These are phyloP conservation scores for Exephanes ischioxanthus DNA, from an alignment of 2,888 invertebrate genomes.

Conservation along the genomic window DNA sequence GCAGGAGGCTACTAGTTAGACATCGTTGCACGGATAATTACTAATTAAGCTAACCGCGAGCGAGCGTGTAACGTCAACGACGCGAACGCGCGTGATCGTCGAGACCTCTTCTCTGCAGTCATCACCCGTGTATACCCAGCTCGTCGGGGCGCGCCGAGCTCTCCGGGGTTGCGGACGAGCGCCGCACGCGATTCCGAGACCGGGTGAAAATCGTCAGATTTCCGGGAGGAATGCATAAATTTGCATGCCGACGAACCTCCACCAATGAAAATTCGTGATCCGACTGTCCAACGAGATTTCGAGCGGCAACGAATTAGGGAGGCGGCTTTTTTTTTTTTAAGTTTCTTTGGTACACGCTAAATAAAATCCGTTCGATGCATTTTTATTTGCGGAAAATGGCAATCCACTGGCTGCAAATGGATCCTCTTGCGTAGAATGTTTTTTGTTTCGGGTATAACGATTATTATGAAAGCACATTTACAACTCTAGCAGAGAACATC, in stretches of 20 bases:
- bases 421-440: no score
- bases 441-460: no score
- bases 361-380: background rate
- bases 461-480: no score
- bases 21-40: slow-evolving; percentile 72
- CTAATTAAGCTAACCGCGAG: slow-evolving; percentile 71
- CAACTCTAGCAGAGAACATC: no score
- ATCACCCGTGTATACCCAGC: slow-evolving; percentile 29
- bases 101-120: slow-evolving; percentile 56
- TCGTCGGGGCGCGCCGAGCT: slow-evolving; percentile 11
- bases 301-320: background rate
- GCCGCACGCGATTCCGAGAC: background rate
- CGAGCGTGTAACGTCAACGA: slow-evolving; percentile 36
- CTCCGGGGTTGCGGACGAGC: slow-evolving; percentile 1
- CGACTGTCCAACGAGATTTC: background rate
- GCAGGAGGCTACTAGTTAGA: slow-evolving; percentile 72
- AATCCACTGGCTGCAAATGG: no score
- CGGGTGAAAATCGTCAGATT: slow-evolving; percentile 15
- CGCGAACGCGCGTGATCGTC: slow-evolving; percentile 2
- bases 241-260: background rate
- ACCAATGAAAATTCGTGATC: background rate
- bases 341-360: background rate
- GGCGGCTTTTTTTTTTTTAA: background rate
- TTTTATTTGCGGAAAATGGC: no score
- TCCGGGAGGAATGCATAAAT: background rate